These are phyloP conservation scores for Cantharis nigra DNA, from an alignment of 2,888 invertebrate genomes.

Conservation along the genomic window DNA sequence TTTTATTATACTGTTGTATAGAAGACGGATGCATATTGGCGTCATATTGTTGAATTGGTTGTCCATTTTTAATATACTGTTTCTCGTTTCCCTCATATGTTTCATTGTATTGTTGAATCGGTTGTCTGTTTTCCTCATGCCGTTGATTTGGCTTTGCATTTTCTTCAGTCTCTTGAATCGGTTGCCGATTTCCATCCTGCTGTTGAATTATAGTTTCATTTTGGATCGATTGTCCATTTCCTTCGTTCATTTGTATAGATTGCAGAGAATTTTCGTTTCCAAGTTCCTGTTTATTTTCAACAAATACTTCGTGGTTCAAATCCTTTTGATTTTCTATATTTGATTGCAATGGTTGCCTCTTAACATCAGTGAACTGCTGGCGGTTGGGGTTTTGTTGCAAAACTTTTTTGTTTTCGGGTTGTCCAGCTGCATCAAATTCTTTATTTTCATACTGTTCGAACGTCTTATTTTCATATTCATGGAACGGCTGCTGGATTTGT, in stretches of 20 bases:
- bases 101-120: conserved; percentile 14
- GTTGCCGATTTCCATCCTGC: no score
- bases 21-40: conserved; percentile 32
- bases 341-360: conserved; percentile 25
- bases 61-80: not conserved
- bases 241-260: not conserved
- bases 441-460: not conserved
- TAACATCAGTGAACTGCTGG: conserved; percentile 10
- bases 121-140: conserved; percentile 36
- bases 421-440: conserved; percentile 18
- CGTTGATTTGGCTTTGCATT: conserved; percentile 8
- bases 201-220: no score
- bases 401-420: conserved; percentile 8
- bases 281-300: not conserved
- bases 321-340: not conserved
- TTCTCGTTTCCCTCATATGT: conserved; percentile 5
- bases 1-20: conserved; percentile 20
- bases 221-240: not conserved
- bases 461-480: not conserved
- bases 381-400: conserved; percentile 12
- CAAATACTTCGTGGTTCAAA: not conserved
- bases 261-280: not conserved
- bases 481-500: not conserved
- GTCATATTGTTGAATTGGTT: conserved; percentile 30
- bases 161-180: not conserved